phyloP scores from a whole-genome alignment of 2,113 vertebrate genomes.

The Nestor notabilis region DNA sequence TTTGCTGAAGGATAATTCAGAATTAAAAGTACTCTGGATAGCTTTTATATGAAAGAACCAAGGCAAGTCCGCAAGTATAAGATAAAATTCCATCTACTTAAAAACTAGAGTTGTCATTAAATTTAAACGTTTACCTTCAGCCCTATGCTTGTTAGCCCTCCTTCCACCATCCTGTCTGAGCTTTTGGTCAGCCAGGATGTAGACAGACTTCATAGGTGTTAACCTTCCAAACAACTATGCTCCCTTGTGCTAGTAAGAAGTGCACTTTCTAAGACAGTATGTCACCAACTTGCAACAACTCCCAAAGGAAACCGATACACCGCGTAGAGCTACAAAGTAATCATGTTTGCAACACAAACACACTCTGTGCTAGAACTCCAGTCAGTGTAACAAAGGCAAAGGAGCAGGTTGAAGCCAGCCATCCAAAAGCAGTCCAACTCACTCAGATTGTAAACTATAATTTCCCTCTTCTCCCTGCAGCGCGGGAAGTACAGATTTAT shows the following conservation, averaged over 20 bases:
- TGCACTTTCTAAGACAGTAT: accelerated
- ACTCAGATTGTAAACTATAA: too few species aligned
- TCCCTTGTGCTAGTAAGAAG: background rate
- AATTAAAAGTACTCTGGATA: background rate
- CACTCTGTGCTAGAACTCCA: background rate
- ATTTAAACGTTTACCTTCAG: background rate
- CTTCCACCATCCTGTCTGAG: background rate
- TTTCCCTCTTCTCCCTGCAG: background rate
- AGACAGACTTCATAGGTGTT: background rate
- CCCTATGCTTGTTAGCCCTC: background rate
- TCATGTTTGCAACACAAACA: background rate
- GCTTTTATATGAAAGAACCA: background rate
- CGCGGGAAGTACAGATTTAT: background rate
- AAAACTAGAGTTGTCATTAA: background rate
- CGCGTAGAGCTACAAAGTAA: background rate
- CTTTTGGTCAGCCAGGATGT: background rate
- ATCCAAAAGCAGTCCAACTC: background rate
- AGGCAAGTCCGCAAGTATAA: background rate
- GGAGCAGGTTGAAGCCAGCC: background rate
- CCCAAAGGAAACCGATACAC: background rate
- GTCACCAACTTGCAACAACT: background rate
- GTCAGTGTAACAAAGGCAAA: background rate
- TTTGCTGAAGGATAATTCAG: background rate
- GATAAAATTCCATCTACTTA: background rate
- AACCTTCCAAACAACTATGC: accelerated